Evolutionary conservation across 2,797 vertebrate species (phyloP), one percentile per base, ranked within the genome.

Genomic region (Dallia pectoralis): DNA sequence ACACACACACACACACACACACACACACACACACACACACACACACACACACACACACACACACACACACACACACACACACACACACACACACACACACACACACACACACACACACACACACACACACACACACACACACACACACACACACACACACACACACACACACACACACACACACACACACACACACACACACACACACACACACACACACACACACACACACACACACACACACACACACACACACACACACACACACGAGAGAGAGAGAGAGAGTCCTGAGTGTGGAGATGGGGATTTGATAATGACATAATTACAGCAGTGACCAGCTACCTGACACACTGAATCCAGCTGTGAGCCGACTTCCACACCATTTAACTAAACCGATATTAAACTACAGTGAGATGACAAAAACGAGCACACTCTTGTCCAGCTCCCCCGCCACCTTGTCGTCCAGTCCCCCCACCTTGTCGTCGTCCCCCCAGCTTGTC

Each of bases 271-370:
- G n/a, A n/a, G n/a, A n/a, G n/a, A n/a, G n/a, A n/a, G n/a, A 2
- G 72, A 69, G 75, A 71, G 69, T 66, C 40, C 67, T 56, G 64
- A 61, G 47, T 44, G 40, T 44, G 25, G 29, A 69, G 81, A 32
- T 53, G 81, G 73, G 30, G 63, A 91, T 82, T 83, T 89, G 87
- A 91, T 93, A 94, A 93, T 93, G 92, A 90, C 91, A 92, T 93
- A 93, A 93, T 94, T 93, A 92, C 82, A 92, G 87, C 91, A 93
- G 90, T 86, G 89, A 87, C 93, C 93, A 89, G 88, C 93, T 94
- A 93, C 90, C 90, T 89, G 91, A 91, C 92, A 91, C 87, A 85
- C 87, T 90, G 89, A 92, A 92, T 90, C 88, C 89, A 91, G 89
- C 88, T 86, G 87, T 91, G 91, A 93, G 91, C 92, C 90, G 91